Conservation (phyloP, 1,140 invertebrate species). For the Neuroterus valhalla region DNA sequence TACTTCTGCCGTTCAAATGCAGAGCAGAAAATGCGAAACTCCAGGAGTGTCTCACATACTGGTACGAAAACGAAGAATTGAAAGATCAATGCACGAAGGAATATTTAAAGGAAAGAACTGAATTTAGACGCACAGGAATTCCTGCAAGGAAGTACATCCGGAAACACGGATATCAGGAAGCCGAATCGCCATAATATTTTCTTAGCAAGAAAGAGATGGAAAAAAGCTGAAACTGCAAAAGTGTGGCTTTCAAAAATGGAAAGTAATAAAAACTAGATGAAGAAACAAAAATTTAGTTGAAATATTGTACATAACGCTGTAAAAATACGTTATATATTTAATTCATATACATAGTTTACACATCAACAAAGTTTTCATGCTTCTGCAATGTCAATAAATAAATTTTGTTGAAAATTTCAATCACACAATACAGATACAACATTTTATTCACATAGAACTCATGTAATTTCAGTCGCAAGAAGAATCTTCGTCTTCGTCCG, state of each 20-base stretch:
- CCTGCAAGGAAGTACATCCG: slow-evolving; percentile 68
- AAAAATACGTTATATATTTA: slow-evolving; percentile 17
- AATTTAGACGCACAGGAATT: slow-evolving; percentile 88
- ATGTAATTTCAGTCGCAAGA: background rate
- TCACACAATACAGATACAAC: background rate
- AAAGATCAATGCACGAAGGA: slow-evolving; percentile 83
- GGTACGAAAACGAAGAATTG: slow-evolving; percentile 88
- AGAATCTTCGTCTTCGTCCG: slow-evolving; percentile 57
- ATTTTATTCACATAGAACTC: slow-evolving; percentile 43
- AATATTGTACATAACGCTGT: background rate
- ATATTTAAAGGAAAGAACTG: slow-evolving; percentile 87
- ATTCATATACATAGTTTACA: slow-evolving; percentile 20
- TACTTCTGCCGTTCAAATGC: slow-evolving; percentile 83
- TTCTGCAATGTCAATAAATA: slow-evolving; percentile 6
- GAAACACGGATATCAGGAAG: too few species aligned
- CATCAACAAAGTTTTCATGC: slow-evolving; percentile 39
- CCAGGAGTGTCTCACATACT: slow-evolving; percentile 82
- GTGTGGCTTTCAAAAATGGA: slow-evolving; percentile 28
- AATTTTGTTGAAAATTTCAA: background rate
- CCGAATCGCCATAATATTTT: slow-evolving; percentile 35
- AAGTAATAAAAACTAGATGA: slow-evolving; percentile 7
- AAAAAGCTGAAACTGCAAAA: background rate
- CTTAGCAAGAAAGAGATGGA: slow-evolving; percentile 21
- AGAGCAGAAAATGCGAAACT: slow-evolving; percentile 81
- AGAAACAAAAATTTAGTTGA: background rate